Evolutionary conservation across 2,888 invertebrate species (phyloP).

Genomic region (Parnassius smintheus): DNA sequence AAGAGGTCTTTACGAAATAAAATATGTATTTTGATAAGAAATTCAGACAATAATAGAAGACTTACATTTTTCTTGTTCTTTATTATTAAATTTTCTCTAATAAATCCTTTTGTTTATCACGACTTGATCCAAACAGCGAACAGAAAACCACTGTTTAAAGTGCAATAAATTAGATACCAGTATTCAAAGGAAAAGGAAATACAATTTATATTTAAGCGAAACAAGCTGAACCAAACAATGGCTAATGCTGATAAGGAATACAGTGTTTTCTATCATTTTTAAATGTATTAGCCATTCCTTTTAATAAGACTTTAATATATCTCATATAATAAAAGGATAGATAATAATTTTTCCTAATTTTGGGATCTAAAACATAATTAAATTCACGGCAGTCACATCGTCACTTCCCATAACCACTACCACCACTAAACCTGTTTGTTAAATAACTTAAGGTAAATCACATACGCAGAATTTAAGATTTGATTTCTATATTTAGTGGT

Average conservation of each 20-base stretch:
- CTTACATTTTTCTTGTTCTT: too few species aligned
- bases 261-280: constrained; percentile 10
- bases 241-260: constrained; percentile 13
- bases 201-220: constrained; percentile 16
- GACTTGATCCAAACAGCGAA: constrained; percentile 6
- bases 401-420: too few species aligned
- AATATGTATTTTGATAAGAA: too few species aligned
- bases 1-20: too few species aligned
- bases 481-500: too few species aligned
- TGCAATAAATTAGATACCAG: constrained; percentile 18
- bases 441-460: too few species aligned
- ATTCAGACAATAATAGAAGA: too few species aligned
- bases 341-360: background rate
- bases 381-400: too few species aligned
- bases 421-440: too few species aligned
- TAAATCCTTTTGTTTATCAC: background rate
- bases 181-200: constrained; percentile 20
- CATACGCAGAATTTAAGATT: too few species aligned
- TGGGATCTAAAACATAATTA: too few species aligned
- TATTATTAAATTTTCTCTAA: too few species aligned
- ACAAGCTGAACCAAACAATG: constrained; percentile 17
- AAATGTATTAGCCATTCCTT: background rate
- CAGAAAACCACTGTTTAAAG: constrained; percentile 18
- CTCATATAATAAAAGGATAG: background rate
- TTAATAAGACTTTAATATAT: background rate